These are phyloP conservation scores for Silurus glanis DNA, from an alignment of 2,113 vertebrate genomes.

Conservation along the genomic window DNA sequence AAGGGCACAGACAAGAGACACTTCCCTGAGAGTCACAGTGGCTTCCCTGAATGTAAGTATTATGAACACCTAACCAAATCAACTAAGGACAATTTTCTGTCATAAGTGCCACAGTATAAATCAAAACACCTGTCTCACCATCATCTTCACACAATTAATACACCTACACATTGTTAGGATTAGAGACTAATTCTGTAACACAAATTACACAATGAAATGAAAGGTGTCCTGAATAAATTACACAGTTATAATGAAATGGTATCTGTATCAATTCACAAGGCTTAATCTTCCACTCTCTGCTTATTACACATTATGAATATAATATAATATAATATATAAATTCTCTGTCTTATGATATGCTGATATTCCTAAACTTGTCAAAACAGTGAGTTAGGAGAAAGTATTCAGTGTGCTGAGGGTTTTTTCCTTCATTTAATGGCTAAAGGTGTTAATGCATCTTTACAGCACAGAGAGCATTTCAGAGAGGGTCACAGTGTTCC, in stretches of 20 bases:
- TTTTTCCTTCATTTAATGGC: slow-evolving; percentile 12
- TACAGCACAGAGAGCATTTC: neutral
- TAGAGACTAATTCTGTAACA: neutral
- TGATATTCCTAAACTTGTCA: neutral
- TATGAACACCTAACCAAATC: neutral
- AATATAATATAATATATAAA: neutral
- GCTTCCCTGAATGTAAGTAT: neutral
- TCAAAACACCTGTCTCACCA: neutral
- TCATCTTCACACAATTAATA: neutral
- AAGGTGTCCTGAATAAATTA: neutral
- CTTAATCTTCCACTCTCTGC: neutral
- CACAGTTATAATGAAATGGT: neutral
- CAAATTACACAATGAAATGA: neutral
- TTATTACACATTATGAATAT: neutral
- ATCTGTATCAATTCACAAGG: neutral
- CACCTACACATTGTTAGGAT: neutral
- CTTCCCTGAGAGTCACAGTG: slow-evolving; percentile 7
- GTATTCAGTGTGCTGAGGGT: neutral
- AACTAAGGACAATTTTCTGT: neutral
- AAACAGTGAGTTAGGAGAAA: neutral
- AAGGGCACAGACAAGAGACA: neutral
- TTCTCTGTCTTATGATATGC: neutral
- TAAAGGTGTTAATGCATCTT: slow-evolving; percentile 20
- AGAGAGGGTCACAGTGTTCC: slow-evolving; percentile 19
- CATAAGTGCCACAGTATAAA: neutral